A percentile compares a stretch with the other conserved stretches of the same genome.
phyloP scores from a whole-genome alignment of 2,888 invertebrate species.

The Plemyria rubiginata region DNA sequence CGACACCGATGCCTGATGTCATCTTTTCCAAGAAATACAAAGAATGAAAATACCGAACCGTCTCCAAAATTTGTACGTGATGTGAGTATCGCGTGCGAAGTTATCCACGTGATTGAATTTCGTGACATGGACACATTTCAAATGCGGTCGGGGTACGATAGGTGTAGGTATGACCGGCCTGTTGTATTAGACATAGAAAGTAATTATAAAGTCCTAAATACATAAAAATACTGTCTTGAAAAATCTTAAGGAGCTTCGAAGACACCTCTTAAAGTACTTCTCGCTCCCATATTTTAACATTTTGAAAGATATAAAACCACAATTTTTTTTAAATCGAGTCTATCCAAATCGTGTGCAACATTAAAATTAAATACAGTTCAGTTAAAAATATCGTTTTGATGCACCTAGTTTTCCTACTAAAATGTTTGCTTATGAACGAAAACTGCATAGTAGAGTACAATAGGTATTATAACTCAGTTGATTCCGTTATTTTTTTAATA shows the following conservation, averaged over 20 bases:
- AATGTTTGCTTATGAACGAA: too few species aligned
- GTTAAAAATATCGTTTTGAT: too few species aligned
- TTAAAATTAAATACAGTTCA: too few species aligned
- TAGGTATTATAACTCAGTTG: too few species aligned
- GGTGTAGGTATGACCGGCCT: background rate
- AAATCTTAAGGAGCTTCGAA: background rate
- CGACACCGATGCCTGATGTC: background rate
- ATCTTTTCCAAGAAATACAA: constrained; percentile 14
- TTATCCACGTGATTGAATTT: constrained; percentile 67
- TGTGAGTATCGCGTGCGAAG: constrained; percentile 56
- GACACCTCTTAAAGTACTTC: too few species aligned
- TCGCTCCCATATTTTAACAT: too few species aligned
- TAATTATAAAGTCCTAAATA: background rate
- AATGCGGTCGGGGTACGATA: constrained; percentile 46
- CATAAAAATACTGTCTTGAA: background rate
- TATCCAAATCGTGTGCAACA: too few species aligned
- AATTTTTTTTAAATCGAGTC: too few species aligned
- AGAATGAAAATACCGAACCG: constrained; percentile 17
- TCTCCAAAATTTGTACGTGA: constrained; percentile 54
- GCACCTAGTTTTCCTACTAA: too few species aligned
- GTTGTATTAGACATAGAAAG: constrained; percentile 2
- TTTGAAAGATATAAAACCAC: too few species aligned
- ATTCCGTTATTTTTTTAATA: too few species aligned
- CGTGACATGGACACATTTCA: constrained; percentile 53
- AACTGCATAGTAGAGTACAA: too few species aligned